Conservation (phyloP, 2,888 invertebrate genomes). For the Meliscaeva auricollis region DNA sequence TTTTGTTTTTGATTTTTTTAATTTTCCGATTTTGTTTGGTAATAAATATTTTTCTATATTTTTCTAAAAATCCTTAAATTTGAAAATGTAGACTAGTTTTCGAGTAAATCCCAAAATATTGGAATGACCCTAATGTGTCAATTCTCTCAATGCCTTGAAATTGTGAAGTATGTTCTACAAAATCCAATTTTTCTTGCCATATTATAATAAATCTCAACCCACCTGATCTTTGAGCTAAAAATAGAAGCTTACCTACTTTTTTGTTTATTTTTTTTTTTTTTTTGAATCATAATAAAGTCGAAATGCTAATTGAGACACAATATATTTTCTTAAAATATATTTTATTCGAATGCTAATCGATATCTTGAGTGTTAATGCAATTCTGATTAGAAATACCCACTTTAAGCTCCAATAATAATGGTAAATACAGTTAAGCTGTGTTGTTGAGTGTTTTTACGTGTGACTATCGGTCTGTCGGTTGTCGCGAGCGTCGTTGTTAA, state of each 20-base stretch:
- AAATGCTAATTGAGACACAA: neutral
- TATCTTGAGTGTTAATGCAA: conserved; percentile 23
- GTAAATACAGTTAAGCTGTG: neutral
- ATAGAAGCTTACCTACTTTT: neutral
- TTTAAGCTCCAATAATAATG: neutral
- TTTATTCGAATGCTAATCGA: conserved; percentile 10
- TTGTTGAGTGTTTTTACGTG: neutral
- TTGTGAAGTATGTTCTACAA: too few relatives aligned
- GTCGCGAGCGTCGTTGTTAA: conserved; percentile 13
- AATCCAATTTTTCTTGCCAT: too few relatives aligned
- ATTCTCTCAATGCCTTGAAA: too few relatives aligned
- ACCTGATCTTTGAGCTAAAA: neutral
- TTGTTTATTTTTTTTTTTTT: neutral
- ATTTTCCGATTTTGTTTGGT: too few relatives aligned
- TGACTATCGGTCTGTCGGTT: neutral
- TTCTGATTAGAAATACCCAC: conserved; percentile 28
- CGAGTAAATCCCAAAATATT: too few relatives aligned
- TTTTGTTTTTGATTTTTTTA: too few relatives aligned
- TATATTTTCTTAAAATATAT: neutral
- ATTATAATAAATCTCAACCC: neutral
- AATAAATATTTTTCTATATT: too few relatives aligned
- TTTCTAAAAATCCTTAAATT: too few relatives aligned
- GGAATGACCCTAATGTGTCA: too few relatives aligned
- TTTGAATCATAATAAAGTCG: neutral
- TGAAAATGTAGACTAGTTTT: too few relatives aligned